These are phyloP conservation scores for Eriocheir sinensis DNA, from an alignment of 1,140 invertebrate genomes.

Conservation along the genomic window DNA sequence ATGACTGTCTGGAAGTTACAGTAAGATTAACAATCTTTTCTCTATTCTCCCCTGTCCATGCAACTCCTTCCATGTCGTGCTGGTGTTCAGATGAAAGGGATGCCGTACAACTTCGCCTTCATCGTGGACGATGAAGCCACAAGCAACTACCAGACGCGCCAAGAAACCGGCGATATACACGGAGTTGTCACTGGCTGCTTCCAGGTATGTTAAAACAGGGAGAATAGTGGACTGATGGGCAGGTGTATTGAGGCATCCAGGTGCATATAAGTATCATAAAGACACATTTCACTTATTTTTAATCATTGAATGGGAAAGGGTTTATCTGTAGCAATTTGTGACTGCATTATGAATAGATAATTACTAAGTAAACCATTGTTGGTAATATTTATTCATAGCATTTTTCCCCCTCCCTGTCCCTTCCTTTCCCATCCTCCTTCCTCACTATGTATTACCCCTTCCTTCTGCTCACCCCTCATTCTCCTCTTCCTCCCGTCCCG, in stretches of 20 bases:
- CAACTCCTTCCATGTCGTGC: neutral
- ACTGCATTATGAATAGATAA: no score
- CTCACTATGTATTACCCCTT: no score
- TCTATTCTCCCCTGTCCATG: neutral
- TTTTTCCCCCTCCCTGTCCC: neutral
- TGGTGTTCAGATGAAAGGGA: conserved; percentile 62
- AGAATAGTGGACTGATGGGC: neutral
- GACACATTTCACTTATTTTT: no score
- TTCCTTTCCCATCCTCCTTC: neutral
- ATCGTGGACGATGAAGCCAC: conserved; percentile 78
- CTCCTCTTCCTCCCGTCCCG: neutral
- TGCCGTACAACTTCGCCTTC: conserved; percentile 76
- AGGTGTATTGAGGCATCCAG: neutral
- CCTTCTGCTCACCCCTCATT: no score
- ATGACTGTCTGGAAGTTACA: no score
- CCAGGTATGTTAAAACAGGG: conserved; percentile 64
- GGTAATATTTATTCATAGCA: neutral
- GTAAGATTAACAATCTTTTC: neutral
- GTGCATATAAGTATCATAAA: neutral
- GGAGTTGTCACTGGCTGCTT: conserved; percentile 78
- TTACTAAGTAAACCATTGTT: no score
- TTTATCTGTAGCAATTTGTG: no score
- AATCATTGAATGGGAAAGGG: no score
- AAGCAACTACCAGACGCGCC: conserved; percentile 75
- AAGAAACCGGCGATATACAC: conserved; percentile 72